Percentiles rank a stretch among this genome's conserved stretches.
These are phyloP conservation scores for Neosilurus hyrtlii DNA, from an alignment of 2,797 vertebrate species.

Conservation along the genomic window DNA sequence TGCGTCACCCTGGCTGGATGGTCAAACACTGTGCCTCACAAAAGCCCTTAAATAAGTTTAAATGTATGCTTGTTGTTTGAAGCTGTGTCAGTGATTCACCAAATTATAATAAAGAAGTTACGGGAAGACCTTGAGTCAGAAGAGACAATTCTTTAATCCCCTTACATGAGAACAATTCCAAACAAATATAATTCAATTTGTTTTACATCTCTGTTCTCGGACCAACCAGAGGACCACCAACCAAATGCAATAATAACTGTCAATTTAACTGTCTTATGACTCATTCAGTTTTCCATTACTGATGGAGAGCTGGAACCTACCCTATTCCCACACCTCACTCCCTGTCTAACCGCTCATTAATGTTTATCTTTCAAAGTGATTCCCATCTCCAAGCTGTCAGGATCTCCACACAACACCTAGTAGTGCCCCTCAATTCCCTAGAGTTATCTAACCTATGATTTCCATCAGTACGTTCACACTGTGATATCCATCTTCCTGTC, in stretches of 20 bases:
- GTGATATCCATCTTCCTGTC: slow-evolving; percentile 42
- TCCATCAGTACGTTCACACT: slow-evolving; percentile 35
- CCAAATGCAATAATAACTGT: slow-evolving; percentile 13
- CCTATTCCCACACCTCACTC: slow-evolving; percentile 27
- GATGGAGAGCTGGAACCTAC: slow-evolving; percentile 10
- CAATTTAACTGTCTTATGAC: slow-evolving; percentile 24
- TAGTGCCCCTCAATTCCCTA: slow-evolving; percentile 32
- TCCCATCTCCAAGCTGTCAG: slow-evolving; percentile 35
- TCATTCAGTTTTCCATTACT: slow-evolving; percentile 42
- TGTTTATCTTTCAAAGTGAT: slow-evolving; percentile 33
- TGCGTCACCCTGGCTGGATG: not conserved
- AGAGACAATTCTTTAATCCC: slow-evolving; percentile 16
- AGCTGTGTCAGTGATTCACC: not conserved
- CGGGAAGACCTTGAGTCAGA: slow-evolving; percentile 7
- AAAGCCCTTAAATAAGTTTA: not conserved
- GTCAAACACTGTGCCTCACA: slow-evolving; percentile 14
- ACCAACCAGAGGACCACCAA: slow-evolving; percentile 27
- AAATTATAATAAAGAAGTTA: slow-evolving; percentile 6
- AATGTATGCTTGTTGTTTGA: not conserved
- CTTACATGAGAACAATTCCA: not conserved
- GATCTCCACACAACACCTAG: slow-evolving; percentile 37
- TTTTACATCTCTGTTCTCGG: slow-evolving; percentile 11
- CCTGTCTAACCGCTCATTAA: slow-evolving; percentile 17
- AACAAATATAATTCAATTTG: slow-evolving; percentile 17
- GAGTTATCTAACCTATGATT: slow-evolving; percentile 37